Evolutionary conservation across 2,797 vertebrate species (phyloP), one percentile per base, ranked within the genome.

Genomic region (Loris lydekkerianus): DNA sequence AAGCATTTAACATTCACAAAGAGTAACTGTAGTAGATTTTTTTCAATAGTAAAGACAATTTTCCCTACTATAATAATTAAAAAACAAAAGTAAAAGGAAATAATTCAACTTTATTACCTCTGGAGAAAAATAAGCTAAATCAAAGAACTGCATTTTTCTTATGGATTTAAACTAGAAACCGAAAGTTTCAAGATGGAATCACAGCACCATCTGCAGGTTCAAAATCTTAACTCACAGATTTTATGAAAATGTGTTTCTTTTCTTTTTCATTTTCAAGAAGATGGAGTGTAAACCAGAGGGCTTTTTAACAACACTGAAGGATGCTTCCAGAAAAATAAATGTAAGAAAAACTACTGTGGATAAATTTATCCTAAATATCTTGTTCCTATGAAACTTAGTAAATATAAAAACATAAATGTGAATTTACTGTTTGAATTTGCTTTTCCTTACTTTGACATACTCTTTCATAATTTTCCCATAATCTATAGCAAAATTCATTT

Each of bases 201-300:
- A 97, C 89, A 97, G 96, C 96, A 86, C 98, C 98, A 97, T 73
- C 98, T 98, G 81, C 93, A 97, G 89, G 96, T 75, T 96, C 46
- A 43, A 96, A 87, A 10, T 83, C 18, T 85, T 67, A 93, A 92
- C 86, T 81, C 58, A 83, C 13, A 93, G 7, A 69, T 63, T 69
- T 89, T 43, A 37, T 29, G n/a, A 75, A 43, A 82, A 40, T 3
- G 0, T 85, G 21, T 61, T 85, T 69, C 11, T 69, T 70, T 73
- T 31, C n/a, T 29, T 46, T 3, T 89, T 83, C 82, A 37, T 18
- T 92, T 82, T 91, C 56, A 95, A 90, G 14, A 9, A 87, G 90
- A 70, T 61, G 5, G 13, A 70, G 3, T 53, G 5, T 46, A 82
- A 92, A 70, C 17, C 53, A 86, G 21, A 90, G 2, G 13, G 1